Conservation (phyloP, 2,797 vertebrate genomes). For the Erithacus rubecula region DNA sequence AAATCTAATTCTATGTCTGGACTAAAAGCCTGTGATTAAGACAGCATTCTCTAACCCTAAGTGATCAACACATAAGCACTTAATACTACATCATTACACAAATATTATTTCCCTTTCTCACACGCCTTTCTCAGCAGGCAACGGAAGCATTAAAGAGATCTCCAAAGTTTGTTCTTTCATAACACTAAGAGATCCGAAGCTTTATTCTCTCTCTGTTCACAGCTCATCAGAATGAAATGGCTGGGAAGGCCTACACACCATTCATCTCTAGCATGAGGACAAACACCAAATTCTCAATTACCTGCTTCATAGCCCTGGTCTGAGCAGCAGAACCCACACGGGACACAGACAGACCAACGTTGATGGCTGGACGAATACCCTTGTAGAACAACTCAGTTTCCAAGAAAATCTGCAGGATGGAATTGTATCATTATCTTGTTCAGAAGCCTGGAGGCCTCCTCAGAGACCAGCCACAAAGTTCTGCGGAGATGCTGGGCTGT, state of each 20-base stretch:
- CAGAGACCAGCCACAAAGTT: not conserved
- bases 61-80: not conserved
- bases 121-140: not conserved
- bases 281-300: not conserved
- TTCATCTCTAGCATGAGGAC: accelerated
- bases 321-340: slow-evolving; percentile 98
- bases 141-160: accelerated
- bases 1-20: accelerated
- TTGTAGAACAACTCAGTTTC: slow-evolving; percentile 99
- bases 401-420: slow-evolving; percentile 88
- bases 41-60: not conserved
- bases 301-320: slow-evolving; percentile 99
- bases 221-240: not conserved
- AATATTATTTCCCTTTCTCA: not conserved
- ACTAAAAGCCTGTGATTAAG: not conserved
- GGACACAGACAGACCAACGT: slow-evolving; percentile 97
- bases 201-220: not conserved
- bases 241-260: not conserved
- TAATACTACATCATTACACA: accelerated
- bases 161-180: accelerated
- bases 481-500: accelerated
- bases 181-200: not conserved
- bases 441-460: not conserved
- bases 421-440: not conserved
- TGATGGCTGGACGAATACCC: slow-evolving; percentile 97